phyloP scores from a whole-genome alignment of 2,888 invertebrate species.

The Meiosimyza platycephala region DNA sequence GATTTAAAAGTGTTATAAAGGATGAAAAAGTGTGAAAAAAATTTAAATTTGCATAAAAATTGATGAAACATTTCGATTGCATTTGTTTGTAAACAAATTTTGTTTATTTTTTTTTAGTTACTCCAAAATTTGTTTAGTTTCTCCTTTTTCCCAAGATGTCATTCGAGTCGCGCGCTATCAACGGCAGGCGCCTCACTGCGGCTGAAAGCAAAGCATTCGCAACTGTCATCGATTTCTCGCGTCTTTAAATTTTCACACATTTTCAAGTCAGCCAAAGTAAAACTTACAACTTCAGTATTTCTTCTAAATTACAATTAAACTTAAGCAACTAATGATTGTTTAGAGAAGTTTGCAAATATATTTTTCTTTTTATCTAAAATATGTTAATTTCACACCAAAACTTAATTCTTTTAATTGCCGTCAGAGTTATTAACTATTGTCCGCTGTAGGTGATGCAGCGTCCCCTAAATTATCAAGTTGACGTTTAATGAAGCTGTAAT shows the following conservation, averaged over 20 bases:
- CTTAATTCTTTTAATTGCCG: constrained; percentile 53
- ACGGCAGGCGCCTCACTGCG: constrained; percentile 53
- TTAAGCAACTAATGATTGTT: too few relatives aligned
- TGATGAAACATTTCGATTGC: background rate
- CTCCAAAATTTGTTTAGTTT: background rate
- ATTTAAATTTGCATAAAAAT: too few relatives aligned
- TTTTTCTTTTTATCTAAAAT: constrained; percentile 51
- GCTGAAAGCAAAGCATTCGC: constrained; percentile 41
- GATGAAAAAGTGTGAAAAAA: background rate
- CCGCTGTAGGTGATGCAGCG: constrained; percentile 58
- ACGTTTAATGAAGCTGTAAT: background rate
- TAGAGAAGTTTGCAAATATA: background rate
- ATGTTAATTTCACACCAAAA: constrained; percentile 39
- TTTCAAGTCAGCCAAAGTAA: background rate
- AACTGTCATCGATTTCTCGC: constrained; percentile 1
- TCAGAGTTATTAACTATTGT: constrained; percentile 51
- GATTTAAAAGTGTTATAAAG: too few relatives aligned
- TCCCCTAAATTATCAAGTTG: constrained; percentile 29
- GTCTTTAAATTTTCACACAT: background rate
- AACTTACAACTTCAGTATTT: background rate
- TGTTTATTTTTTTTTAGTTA: background rate
- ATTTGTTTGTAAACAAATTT: constrained; percentile 5
- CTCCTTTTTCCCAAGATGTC: constrained; percentile 1
- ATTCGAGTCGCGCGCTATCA: background rate
- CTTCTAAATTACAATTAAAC: too few relatives aligned